phyloP scores from a whole-genome alignment of 1,140 invertebrate species.

The Dinothrombium tinctorium region DNA sequence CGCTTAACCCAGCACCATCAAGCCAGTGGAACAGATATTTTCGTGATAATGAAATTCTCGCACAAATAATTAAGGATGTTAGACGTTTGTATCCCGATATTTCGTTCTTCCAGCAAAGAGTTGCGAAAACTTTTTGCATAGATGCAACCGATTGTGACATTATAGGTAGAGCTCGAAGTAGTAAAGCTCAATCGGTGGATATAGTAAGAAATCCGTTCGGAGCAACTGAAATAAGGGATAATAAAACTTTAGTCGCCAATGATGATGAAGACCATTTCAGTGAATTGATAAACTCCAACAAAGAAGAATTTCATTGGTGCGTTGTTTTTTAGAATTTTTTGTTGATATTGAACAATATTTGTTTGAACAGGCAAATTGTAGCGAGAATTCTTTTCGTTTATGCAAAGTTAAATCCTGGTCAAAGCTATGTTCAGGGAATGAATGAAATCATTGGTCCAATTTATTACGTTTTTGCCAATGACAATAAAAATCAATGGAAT shows the following conservation, averaged over 20 bases:
- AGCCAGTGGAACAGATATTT: constrained; percentile 83
- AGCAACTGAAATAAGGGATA: constrained; percentile 11
- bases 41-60: constrained; percentile 80
- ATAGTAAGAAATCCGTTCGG: constrained; percentile 14
- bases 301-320: constrained; percentile 16
- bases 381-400: constrained; percentile 91
- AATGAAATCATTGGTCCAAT: constrained; percentile 97
- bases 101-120: constrained; percentile 82
- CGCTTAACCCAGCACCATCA: constrained; percentile 66
- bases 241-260: not conserved
- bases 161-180: constrained; percentile 27
- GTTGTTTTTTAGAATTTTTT: no score
- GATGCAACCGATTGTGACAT: no score
- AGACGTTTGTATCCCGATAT: constrained; percentile 80
- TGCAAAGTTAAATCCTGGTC: constrained; percentile 89
- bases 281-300: constrained; percentile 2
- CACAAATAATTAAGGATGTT: constrained; percentile 95
- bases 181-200: constrained; percentile 8
- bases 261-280: not conserved
- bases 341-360: no score
- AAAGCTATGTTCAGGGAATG: constrained; percentile 73
- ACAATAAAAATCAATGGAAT: constrained; percentile 45
- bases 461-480: constrained; percentile 84
- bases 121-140: constrained; percentile 40
- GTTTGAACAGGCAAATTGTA: constrained; percentile 95